Conservation (phyloP, 1,140 invertebrate genomes). For the Phenacoccus solenopsis region DNA sequence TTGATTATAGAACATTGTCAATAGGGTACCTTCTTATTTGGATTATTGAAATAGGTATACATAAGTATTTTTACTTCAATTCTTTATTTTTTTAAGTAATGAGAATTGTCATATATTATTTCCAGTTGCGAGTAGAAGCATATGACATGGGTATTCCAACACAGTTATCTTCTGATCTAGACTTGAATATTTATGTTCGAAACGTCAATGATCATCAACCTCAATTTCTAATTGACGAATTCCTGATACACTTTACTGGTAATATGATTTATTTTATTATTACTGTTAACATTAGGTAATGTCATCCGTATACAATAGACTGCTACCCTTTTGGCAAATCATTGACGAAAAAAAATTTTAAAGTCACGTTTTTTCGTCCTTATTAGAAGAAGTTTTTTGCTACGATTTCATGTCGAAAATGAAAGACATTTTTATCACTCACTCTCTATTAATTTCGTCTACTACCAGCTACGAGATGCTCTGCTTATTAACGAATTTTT, state of each 20-base stretch:
- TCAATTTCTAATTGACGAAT: constrained; percentile 62
- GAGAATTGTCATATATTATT: neutral
- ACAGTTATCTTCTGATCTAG: constrained; percentile 69
- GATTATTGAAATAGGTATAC: too few species aligned
- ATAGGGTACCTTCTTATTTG: too few species aligned
- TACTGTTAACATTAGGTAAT: neutral
- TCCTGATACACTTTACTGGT: constrained; percentile 60
- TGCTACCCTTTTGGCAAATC: neutral
- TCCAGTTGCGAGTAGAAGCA: constrained; percentile 76
- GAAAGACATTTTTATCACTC: too few species aligned
- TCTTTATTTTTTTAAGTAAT: neutral
- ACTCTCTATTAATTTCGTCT: too few species aligned
- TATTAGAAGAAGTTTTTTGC: too few species aligned
- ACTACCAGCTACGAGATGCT: too few species aligned
- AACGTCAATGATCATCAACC: constrained; percentile 84
- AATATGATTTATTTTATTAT: constrained; percentile 20
- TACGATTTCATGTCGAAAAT: too few species aligned
- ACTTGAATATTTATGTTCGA: constrained; percentile 75
- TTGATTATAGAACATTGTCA: too few species aligned
- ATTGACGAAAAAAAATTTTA: too few species aligned
- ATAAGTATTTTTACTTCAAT: neutral
- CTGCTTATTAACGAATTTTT: too few species aligned
- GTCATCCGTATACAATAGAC: neutral
- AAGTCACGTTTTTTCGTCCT: too few species aligned
- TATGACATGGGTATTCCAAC: constrained; percentile 76